These are phyloP conservation scores for Sturnira hondurensis DNA, from an alignment of 2,113 vertebrate genomes.

Conservation along the genomic window DNA sequence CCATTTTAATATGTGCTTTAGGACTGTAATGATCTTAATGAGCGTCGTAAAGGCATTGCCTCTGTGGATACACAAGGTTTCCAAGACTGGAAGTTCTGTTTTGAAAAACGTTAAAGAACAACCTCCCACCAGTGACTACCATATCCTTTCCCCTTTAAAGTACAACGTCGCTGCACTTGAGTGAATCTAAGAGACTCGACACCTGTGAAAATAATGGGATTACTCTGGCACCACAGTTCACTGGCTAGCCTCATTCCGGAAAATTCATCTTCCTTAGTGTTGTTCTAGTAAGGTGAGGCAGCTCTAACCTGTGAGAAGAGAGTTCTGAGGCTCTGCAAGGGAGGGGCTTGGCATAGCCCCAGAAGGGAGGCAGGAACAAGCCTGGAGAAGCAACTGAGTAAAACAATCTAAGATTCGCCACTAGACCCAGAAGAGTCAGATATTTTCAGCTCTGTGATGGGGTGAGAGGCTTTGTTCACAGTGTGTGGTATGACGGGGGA, in stretches of 20 bases:
- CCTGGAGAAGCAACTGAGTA: background rate
- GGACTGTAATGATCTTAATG: background rate
- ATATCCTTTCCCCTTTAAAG: conserved; percentile 55
- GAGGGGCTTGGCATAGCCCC: background rate
- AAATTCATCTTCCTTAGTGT: conserved; percentile 74
- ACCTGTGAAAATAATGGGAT: conserved; percentile 78
- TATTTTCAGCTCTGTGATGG: background rate
- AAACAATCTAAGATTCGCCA: background rate
- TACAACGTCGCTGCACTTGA: conserved; percentile 63
- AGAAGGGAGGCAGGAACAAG: background rate
- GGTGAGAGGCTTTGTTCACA: background rate
- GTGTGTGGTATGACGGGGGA: accelerated
- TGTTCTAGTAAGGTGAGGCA: conserved; percentile 36
- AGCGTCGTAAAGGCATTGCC: background rate
- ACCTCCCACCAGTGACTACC: background rate
- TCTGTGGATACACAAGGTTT: background rate
- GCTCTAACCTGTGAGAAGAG: conserved; percentile 10
- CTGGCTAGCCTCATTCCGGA: conserved; percentile 72
- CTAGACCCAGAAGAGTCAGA: background rate
- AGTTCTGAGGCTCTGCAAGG: background rate
- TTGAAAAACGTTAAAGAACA: background rate
- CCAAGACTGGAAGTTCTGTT: background rate
- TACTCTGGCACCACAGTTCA: conserved; percentile 74
- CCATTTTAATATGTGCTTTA: background rate
- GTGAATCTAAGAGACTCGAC: conserved; percentile 69